Percentiles rank a stretch among this genome's conserved stretches.
phyloP scores from a whole-genome alignment of 2,888 invertebrate species.

The Amiota mariae region DNA sequence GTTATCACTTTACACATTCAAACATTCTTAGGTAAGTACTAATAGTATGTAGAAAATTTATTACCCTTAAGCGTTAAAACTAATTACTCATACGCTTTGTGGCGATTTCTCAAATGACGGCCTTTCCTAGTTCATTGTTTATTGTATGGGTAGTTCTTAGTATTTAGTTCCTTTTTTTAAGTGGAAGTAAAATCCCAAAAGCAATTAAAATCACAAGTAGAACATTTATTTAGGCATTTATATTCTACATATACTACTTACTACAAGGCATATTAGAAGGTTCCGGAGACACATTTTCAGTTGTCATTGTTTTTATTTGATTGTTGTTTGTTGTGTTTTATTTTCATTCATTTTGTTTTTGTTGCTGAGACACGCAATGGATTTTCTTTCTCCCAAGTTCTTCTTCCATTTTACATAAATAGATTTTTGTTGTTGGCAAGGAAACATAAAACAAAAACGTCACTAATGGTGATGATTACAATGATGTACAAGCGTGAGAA shows the following conservation, averaged over 20 bases:
- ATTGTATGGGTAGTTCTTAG: not conserved
- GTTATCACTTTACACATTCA: too few species aligned
- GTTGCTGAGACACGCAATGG: not conserved
- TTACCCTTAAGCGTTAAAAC: not conserved
- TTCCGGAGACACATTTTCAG: slow-evolving; percentile 37
- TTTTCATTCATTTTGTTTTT: not conserved
- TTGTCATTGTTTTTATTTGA: not conserved
- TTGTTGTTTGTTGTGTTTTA: not conserved
- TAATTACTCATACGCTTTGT: slow-evolving; percentile 24
- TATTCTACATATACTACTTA: slow-evolving; percentile 6
- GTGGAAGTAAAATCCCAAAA: slow-evolving; percentile 47
- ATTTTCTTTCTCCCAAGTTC: too few species aligned
- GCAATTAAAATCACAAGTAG: slow-evolving; percentile 53
- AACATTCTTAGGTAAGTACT: too few species aligned
- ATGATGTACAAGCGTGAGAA: too few species aligned
- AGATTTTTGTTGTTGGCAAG: too few species aligned
- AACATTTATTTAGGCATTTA: slow-evolving; percentile 14
- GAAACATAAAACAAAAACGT: too few species aligned
- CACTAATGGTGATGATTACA: too few species aligned
- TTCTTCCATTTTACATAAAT: too few species aligned
- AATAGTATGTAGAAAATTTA: too few species aligned
- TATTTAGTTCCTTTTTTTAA: slow-evolving; percentile 23
- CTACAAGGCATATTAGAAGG: slow-evolving; percentile 15
- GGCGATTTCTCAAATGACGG: not conserved
- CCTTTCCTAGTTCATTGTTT: slow-evolving; percentile 5